Evolutionary conservation across 2,113 vertebrate species (phyloP).

Genomic region (Aix galericulata): DNA sequence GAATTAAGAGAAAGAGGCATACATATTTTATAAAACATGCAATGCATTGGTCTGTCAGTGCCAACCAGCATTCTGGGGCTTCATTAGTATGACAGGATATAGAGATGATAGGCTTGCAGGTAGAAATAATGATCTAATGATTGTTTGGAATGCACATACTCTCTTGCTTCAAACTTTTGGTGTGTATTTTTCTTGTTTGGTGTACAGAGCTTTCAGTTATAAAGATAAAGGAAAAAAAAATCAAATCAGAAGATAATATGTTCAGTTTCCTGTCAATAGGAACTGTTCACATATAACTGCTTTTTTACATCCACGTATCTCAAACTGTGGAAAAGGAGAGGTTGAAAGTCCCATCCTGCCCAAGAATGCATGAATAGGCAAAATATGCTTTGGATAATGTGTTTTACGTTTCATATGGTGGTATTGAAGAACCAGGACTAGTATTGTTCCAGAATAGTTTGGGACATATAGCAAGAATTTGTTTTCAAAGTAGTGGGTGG

Average conservation of each 20-base stretch:
- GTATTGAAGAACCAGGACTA: background rate
- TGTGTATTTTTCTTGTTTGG: background rate
- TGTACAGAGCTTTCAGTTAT: background rate
- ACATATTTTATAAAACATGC: constrained; percentile 32
- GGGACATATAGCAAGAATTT: background rate
- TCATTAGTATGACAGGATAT: constrained; percentile 55
- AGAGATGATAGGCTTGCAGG: constrained; percentile 48
- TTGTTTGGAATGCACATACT: constrained; percentile 22
- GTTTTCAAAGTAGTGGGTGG: background rate
- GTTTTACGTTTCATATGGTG: background rate
- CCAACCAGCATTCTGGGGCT: background rate
- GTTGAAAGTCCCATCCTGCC: background rate
- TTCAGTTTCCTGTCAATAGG: background rate
- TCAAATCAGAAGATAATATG: background rate
- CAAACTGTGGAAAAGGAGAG: background rate
- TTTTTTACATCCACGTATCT: background rate
- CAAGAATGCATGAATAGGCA: background rate
- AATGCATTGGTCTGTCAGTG: background rate
- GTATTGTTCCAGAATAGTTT: background rate
- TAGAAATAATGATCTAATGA: constrained; percentile 55
- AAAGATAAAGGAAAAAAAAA: background rate
- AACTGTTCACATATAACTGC: background rate
- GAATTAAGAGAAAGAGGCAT: background rate
- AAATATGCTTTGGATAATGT: background rate
- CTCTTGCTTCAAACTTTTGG: background rate